phyloP scores from a whole-genome alignment of 2,888 invertebrate genomes.

The Ophraella communa region DNA sequence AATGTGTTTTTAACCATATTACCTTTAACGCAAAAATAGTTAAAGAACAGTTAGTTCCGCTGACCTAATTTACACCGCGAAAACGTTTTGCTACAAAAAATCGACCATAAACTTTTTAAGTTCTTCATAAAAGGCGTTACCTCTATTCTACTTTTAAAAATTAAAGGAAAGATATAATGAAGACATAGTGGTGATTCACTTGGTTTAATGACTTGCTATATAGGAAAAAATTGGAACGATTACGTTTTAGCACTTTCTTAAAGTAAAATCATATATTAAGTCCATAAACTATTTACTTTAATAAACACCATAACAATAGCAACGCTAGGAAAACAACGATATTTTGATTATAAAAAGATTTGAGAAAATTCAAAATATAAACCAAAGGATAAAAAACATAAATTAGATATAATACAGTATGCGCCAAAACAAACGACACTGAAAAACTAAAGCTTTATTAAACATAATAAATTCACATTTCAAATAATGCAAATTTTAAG shows the following conservation, averaged over 20 bases:
- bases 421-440: too few species aligned
- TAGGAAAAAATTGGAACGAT: not conserved
- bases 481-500: too few species aligned
- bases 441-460: too few species aligned
- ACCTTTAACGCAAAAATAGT: not conserved
- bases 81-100: not conserved
- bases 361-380: too few species aligned
- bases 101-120: slow-evolving; percentile 17
- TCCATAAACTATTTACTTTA: not conserved
- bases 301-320: not conserved
- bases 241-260: not conserved
- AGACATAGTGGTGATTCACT: slow-evolving; percentile 13
- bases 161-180: slow-evolving; percentile 10
- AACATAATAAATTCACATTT: too few species aligned
- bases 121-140: slow-evolving; percentile 19
- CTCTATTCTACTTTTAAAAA: slow-evolving; percentile 17
- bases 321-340: not conserved
- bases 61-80: slow-evolving; percentile 15
- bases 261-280: not conserved
- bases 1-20: not conserved
- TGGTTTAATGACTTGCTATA: slow-evolving; percentile 8
- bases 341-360: not conserved
- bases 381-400: too few species aligned
- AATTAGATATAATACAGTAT: too few species aligned
- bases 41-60: slow-evolving; percentile 1